Evolutionary conservation across 2,113 vertebrate genomes (phyloP), one percentile per base, ranked within the genome.

Genomic region (Rhabdornis inornatus): DNA sequence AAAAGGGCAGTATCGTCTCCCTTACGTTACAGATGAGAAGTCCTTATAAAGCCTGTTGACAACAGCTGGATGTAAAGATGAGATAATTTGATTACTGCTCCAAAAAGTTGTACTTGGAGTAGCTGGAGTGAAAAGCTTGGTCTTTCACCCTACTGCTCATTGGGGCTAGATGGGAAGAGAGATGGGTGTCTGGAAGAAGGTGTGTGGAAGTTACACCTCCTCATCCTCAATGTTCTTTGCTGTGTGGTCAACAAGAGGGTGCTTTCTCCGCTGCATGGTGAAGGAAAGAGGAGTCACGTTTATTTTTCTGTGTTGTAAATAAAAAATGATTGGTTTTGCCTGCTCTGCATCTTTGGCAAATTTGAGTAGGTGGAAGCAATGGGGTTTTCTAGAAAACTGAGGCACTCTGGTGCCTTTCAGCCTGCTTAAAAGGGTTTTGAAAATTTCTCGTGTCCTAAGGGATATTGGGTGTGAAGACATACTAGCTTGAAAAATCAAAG

Each of bases 201-300:
- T 31, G 13, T 12, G 12, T 49, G 21, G 56, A 74, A 66, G 33
- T 64, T 59, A 16, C 1, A 13, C 14, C 25, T 78, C 13, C 35
- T 63, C 31, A 20, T 49, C 17, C 77, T 65, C 3, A 1, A 4
- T 27, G 18, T 44, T 63, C 30, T 75, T 80, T 78, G 60, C 31
- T 75, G 17, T n/a, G 64, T 84, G 28, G 23, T 18, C 49, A 10
- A 11, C 49, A 45, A 13, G 35, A 86, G 50, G 31, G n/a, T 4
- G 6, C 2, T 68, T 47, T 80, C 35, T 81, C 16, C 15, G 10
- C 7, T 74, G 1, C 4, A 0, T 6, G 9, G 27, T 39, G 47
- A 81, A 77, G 45, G 42, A n/a, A 83, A 45, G 66, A 79, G 23
- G 18, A 53, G 52, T 72, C 11, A 13, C 9, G 2, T 79, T 61